phyloP scores from a whole-genome alignment of 2,797 vertebrate species.

The Spondyliosoma cantharus region DNA sequence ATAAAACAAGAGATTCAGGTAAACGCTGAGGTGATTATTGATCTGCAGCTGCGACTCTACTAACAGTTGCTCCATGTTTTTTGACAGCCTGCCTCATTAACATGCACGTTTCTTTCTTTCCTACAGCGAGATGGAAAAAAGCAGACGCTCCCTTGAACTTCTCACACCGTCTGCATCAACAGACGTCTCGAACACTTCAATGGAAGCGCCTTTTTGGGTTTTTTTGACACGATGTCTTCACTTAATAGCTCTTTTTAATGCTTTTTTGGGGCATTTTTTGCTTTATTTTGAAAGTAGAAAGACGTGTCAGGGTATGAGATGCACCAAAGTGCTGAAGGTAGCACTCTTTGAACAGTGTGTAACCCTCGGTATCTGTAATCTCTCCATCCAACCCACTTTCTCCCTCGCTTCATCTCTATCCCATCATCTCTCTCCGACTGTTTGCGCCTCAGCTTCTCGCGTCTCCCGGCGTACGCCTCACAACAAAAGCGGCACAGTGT shows the following conservation, averaged over 20 bases:
- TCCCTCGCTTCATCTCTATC: background rate
- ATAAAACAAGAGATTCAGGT: constrained; percentile 5
- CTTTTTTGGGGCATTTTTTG: background rate
- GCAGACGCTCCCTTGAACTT: background rate
- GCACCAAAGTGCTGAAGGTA: too few species aligned
- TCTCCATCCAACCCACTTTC: too few species aligned
- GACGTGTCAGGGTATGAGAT: too few species aligned
- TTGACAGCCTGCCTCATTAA: constrained; percentile 28
- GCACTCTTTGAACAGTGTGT: too few species aligned
- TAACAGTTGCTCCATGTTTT: constrained; percentile 8
- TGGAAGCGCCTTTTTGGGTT: background rate
- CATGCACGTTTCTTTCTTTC: background rate
- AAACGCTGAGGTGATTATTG: background rate
- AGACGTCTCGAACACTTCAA: background rate
- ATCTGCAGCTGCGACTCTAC: background rate
- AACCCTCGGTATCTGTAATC: too few species aligned
- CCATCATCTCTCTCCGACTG: constrained; percentile 22
- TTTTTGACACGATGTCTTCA: background rate
- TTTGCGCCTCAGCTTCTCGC: constrained; percentile 36
- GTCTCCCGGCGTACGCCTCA: constrained; percentile 14
- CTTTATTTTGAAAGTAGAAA: background rate
- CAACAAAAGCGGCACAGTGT: constrained; percentile 54
- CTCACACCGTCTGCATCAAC: background rate
- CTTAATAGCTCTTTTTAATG: background rate
- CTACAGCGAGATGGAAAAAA: too few species aligned